phyloP scores from a whole-genome alignment of 1,140 invertebrate species.

The Thereuonema tuberculata region DNA sequence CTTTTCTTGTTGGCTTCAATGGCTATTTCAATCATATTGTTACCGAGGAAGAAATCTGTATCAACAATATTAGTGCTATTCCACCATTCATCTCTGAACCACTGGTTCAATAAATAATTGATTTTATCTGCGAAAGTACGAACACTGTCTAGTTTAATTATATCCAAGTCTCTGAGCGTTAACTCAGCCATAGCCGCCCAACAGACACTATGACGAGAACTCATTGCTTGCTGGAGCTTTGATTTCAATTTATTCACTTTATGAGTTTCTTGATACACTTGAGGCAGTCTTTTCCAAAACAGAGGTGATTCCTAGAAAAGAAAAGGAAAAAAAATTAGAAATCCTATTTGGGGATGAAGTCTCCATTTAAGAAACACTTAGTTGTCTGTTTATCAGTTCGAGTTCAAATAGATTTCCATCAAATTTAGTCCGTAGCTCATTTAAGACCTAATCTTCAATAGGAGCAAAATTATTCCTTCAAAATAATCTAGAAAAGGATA shows the following conservation, averaged over 20 bases:
- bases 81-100: slow-evolving; percentile 41
- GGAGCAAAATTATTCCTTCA: too few species aligned
- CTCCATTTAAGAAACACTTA: too few species aligned
- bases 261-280: neutral
- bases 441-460: too few species aligned
- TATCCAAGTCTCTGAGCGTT: slow-evolving; percentile 52
- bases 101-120: slow-evolving; percentile 40
- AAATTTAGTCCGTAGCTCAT: too few species aligned
- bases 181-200: slow-evolving; percentile 69
- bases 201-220: too few species aligned
- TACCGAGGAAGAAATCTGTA: slow-evolving; percentile 43
- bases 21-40: slow-evolving; percentile 42
- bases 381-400: too few species aligned
- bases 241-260: slow-evolving; percentile 22
- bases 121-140: slow-evolving; percentile 50
- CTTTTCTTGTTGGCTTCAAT: slow-evolving; percentile 36
- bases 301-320: too few species aligned
- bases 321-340: too few species aligned
- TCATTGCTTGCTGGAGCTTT: too few species aligned
- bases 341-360: too few species aligned
- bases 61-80: slow-evolving; percentile 43
- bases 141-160: slow-evolving; percentile 47
- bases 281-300: slow-evolving; percentile 2
- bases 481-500: too few species aligned
- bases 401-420: too few species aligned